These are phyloP conservation scores for Brachionus koreanus DNA, from an alignment of 1,140 invertebrate species.

Conservation along the genomic window DNA sequence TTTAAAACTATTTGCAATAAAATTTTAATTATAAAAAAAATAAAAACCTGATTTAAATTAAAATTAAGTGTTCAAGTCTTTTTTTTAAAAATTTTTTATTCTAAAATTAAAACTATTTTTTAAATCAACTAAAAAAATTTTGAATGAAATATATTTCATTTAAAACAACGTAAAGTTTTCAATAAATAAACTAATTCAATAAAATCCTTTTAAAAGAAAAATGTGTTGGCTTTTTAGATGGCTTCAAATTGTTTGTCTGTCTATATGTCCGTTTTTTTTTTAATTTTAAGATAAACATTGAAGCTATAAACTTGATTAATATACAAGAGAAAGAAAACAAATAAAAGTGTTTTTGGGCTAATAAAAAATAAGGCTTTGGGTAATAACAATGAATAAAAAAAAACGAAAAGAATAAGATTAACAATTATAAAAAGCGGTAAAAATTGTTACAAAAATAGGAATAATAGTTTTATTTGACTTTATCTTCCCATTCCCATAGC, in stretches of 20 bases:
- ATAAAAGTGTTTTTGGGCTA: not conserved
- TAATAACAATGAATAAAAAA: not conserved
- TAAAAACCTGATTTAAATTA: too few species aligned
- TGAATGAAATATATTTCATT: not conserved
- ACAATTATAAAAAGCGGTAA: constrained; percentile 23
- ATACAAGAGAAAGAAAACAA: not conserved
- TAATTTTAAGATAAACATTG: not conserved
- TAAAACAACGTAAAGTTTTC: not conserved
- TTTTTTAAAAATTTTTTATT: constrained; percentile 5
- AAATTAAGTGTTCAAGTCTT: too few species aligned
- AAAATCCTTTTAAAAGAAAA: not conserved
- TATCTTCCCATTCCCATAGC: constrained; percentile 14
- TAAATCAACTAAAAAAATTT: constrained; percentile 32
- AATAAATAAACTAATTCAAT: constrained; percentile 7
- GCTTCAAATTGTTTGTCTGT: constrained; percentile 16
- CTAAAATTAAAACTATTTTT: constrained; percentile 17
- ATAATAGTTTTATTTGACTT: not conserved
- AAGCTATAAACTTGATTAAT: not conserved
- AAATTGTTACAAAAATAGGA: constrained; percentile 19
- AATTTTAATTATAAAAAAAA: too few species aligned
- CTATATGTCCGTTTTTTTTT: not conserved
- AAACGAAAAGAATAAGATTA: constrained; percentile 11
- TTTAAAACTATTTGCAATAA: too few species aligned
- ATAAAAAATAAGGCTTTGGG: not conserved
- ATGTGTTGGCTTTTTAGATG: not conserved